Evolutionary conservation across 2,888 invertebrate species (phyloP), one percentile per base, ranked within the genome.

Genomic region (Cepaea hortensis): DNA sequence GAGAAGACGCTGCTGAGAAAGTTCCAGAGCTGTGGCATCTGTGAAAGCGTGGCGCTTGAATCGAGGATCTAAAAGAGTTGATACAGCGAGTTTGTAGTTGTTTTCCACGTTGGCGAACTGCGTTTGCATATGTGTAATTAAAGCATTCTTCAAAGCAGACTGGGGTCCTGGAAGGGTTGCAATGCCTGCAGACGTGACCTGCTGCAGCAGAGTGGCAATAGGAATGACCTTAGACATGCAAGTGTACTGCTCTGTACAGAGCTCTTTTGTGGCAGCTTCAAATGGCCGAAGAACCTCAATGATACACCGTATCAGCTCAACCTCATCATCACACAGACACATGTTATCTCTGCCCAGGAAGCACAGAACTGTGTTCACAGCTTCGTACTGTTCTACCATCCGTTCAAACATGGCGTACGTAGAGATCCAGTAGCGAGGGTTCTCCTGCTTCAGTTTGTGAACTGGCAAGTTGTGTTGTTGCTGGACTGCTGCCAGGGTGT

Each of bases 11-110:
- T 87, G 87, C 23, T 87, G 83, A 1, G 84, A 79, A 9, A 83
- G 35, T 61, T 87, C 87, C 50, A 87, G 50, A 48, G 87, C 87
- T 9, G 87, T 23, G 15, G 65, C 9, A 70, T 87, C 87, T 9
- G 87, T 84, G 75, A 87, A 87, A 4, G 87, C 87, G 61, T 87
- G 87, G 18, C 80, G 82, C 55, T 87, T 85, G 77, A 87, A 85
- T 46, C 85, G 85, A 23, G 87, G 87, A 73, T 87, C 87, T 48
- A 87, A 65, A 50, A 85, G 62, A 15, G 87, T 85, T 62, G 87
- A 46, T 20, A 80, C 87, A 6, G 87, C 83, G 3, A 84, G 80
- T 23, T 76, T 83, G 46, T 84, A 83, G 35, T 72, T 84, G 79
- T 72, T 87, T 70, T 87, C 87, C 48, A 87, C 46, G 61, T 84